Evolutionary conservation across 2,888 invertebrate genomes (phyloP), one percentile per base, ranked within the genome.

Genomic region (Torymus tubicola): DNA sequence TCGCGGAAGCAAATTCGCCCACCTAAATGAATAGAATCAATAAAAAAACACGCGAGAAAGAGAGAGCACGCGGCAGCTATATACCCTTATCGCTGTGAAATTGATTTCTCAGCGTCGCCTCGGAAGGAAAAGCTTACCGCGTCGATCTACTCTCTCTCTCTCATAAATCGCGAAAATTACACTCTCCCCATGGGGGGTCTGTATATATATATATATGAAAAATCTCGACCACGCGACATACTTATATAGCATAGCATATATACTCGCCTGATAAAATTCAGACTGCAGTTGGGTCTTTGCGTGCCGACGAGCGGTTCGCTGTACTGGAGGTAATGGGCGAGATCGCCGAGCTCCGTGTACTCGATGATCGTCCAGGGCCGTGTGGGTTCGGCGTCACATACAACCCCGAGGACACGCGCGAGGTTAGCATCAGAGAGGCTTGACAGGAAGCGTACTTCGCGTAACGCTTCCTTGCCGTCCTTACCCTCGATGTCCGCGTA

Each of bases 321-420:
- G 85, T 91, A 90, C 87, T 93, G 93, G 81, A 93, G 90, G 90
- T 95, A 95, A 89, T 95, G 94, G 85, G 94, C 93, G 81, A 96
- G 92, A 90, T 96, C 95, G 12, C 95, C 95, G 87, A 94, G 93
- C 86, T 95, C 94, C 89, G 95, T 94, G 90, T 95, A 95, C 90
- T 96, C 95, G 84, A 95, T 93, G 73, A 95, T 93, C 86, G 94
- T 94, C 92, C 94, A 94, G 74, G 94, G 93, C 0, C 94, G 94
- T 83, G 93, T 93, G 16, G 88, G 85, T 85, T 93, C 93, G 31
- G 21, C 50, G 61, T 72, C 68, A 18, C 31, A 58, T 87, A 93
- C 93, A 76, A 95, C 93, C 71, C 93, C 95, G 83, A 95, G 90
- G 77, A 95, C 91, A 84, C 93, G 92, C 73, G 94, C 94, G 81